A percentile compares a stretch with the other conserved stretches of the same genome.
Evolutionary conservation across 2,113 vertebrate genomes (phyloP).

Genomic region (Limnothrissa miodon): DNA sequence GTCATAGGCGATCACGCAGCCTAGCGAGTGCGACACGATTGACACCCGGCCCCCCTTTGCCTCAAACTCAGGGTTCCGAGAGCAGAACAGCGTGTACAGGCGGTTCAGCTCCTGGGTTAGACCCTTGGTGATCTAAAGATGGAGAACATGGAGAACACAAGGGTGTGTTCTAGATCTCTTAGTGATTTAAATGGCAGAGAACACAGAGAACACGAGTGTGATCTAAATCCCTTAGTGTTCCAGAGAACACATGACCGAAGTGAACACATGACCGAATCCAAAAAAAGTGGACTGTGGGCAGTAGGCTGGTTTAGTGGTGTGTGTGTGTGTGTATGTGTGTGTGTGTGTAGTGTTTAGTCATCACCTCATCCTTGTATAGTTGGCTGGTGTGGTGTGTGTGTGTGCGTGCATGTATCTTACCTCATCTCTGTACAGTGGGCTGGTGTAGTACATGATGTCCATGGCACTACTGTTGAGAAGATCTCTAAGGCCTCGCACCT

Average conservation of each 20-base stretch:
- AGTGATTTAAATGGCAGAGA: too few species aligned
- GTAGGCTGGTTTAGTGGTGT: slow-evolving; percentile 89
- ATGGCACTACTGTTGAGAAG: slow-evolving; percentile 98
- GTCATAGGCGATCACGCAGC: slow-evolving; percentile 96
- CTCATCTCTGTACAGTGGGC: slow-evolving; percentile 93
- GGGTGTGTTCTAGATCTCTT: too few species aligned
- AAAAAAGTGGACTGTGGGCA: too few species aligned
- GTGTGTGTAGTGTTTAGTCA: too few species aligned
- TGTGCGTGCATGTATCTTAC: slow-evolving; percentile 61
- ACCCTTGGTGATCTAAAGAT: slow-evolving; percentile 88
- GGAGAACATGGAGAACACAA: not conserved
- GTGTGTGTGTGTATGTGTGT: not conserved
- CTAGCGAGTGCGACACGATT: slow-evolving; percentile 94
- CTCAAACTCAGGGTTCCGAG: slow-evolving; percentile 94
- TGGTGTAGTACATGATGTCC: slow-evolving; percentile 99
- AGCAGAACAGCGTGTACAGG: slow-evolving; percentile 92
- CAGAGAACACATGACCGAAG: not conserved
- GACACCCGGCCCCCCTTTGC: slow-evolving; percentile 92
- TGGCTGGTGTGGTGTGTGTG: slow-evolving; percentile 77
- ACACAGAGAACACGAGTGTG: too few species aligned
- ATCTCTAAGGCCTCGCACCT: slow-evolving; percentile 92
- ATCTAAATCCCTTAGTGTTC: too few species aligned
- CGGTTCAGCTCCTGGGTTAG: slow-evolving; percentile 94
- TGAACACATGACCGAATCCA: too few species aligned
- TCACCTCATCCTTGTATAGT: slow-evolving; percentile 91